A percentile compares a stretch with the other conserved stretches of the same genome.
Evolutionary conservation across 2,113 vertebrate genomes (phyloP).

Genomic region (Cephalopterus ornatus): DNA sequence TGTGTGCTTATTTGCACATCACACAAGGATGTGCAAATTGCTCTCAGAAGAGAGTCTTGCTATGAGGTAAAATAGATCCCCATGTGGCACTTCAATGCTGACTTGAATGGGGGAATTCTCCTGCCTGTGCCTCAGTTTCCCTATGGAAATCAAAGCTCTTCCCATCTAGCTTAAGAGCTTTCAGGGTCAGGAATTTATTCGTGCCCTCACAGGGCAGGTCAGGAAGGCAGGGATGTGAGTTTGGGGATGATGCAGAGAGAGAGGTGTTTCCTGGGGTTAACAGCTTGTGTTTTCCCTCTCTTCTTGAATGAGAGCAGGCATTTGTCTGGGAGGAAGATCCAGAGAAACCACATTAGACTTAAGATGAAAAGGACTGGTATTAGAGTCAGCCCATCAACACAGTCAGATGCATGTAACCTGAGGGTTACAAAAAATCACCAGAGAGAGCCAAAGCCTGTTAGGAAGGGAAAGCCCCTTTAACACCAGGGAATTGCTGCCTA

Average conservation of each 20-base stretch:
- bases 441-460: not conserved
- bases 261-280: not conserved
- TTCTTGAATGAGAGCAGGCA: not conserved
- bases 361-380: not conserved
- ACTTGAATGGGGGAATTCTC: not conserved
- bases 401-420: not conserved
- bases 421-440: not conserved
- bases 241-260: not conserved
- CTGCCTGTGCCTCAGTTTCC: not conserved
- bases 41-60: not conserved
- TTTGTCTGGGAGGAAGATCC: not conserved
- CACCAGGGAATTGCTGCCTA: not conserved
- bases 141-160: not conserved
- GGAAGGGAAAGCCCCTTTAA: not conserved
- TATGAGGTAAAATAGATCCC: not conserved
- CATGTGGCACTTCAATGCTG: rapidly evolving
- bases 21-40: not conserved
- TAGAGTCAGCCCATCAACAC: not conserved
- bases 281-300: not conserved
- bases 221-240: not conserved
- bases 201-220: not conserved
- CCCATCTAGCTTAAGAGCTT: not conserved
- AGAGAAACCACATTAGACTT: not conserved
- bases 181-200: not conserved
- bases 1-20: not conserved